A percentile compares a stretch with the other conserved stretches of the same genome.
These are phyloP conservation scores for Procavia capensis DNA, from an alignment of 2,113 vertebrate genomes.

Conservation along the genomic window DNA sequence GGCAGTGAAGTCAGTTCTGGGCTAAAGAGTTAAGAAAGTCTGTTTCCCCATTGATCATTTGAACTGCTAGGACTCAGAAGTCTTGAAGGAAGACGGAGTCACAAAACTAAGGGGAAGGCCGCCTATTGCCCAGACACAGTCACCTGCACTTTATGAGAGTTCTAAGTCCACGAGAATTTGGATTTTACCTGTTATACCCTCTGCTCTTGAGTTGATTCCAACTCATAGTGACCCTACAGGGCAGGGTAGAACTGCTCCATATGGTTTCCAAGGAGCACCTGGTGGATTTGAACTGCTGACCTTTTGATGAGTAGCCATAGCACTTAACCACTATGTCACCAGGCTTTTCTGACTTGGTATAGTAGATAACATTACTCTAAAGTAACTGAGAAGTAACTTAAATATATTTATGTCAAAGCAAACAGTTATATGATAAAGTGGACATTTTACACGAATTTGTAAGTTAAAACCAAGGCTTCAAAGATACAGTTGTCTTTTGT, in stretches of 20 bases:
- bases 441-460: background rate
- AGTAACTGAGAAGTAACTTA: background rate
- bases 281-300: too few species aligned
- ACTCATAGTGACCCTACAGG: too few species aligned
- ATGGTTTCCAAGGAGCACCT: too few species aligned
- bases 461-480: background rate
- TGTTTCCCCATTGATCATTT: background rate
- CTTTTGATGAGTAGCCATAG: too few species aligned
- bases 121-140: background rate
- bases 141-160: background rate
- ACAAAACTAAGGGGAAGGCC: background rate
- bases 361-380: background rate
- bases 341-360: too few species aligned
- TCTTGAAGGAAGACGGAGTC: background rate
- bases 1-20: background rate
- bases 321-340: too few species aligned
- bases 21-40: background rate
- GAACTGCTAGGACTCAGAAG: background rate
- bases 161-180: background rate
- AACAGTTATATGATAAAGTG: background rate
- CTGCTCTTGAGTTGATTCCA: too few species aligned
- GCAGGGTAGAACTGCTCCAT: too few species aligned
- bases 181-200: background rate
- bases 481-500: background rate
- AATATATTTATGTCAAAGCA: conserved; percentile 25